Evolutionary conservation across 2,113 vertebrate species (phyloP).

Genomic region (Tichodroma muraria): DNA sequence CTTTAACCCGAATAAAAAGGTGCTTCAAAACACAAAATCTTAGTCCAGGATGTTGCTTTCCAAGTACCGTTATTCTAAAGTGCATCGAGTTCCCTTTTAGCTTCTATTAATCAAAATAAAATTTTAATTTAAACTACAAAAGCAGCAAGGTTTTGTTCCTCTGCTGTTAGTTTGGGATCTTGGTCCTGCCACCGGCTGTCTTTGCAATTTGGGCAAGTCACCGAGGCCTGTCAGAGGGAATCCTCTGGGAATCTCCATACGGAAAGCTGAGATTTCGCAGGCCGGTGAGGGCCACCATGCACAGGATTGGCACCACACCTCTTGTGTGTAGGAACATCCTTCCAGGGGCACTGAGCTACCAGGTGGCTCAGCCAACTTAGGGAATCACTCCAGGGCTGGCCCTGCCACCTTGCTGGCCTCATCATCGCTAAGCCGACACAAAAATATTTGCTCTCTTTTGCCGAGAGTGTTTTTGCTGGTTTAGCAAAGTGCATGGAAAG

Average conservation of each 20-base stretch:
- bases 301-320: not conserved
- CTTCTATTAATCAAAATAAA: not conserved
- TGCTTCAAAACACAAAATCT: not conserved
- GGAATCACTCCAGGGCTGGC: not conserved
- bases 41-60: not conserved
- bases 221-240: not conserved
- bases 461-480: not conserved
- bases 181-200: not conserved
- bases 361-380: not conserved
- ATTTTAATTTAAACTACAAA: not conserved
- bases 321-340: not conserved
- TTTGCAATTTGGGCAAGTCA: not conserved
- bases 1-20: not conserved
- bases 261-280: not conserved
- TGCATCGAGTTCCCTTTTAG: not conserved
- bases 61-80: not conserved
- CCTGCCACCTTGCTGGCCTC: not conserved
- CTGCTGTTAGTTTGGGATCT: not conserved
- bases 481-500: not conserved
- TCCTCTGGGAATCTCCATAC: not conserved
- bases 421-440: not conserved
- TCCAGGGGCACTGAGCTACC: not conserved
- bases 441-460: not conserved
- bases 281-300: accelerated
- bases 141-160: not conserved